These are phyloP conservation scores for Frieseomelitta varia DNA, from an alignment of 1,140 invertebrate genomes.

Conservation along the genomic window DNA sequence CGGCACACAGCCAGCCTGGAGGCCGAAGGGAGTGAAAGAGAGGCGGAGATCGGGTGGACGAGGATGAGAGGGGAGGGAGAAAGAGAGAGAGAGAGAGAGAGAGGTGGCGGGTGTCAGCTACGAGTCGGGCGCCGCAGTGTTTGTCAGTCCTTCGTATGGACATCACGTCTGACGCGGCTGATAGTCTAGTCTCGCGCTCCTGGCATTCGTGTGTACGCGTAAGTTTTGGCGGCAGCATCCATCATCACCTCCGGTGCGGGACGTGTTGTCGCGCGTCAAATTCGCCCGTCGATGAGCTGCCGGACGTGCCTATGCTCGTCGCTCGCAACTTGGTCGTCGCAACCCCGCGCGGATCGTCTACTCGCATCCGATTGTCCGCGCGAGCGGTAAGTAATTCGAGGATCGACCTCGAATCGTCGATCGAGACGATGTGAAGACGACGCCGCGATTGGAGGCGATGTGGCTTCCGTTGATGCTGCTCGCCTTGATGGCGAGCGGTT, in stretches of 20 bases:
- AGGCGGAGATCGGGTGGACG: constrained; percentile 18
- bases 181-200: constrained; percentile 52
- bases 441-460: constrained; percentile 67
- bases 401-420: constrained; percentile 23
- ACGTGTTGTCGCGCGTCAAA: constrained; percentile 43
- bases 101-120: constrained; percentile 68
- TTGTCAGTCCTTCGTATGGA: constrained; percentile 76
- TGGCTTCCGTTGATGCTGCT: constrained; percentile 75
- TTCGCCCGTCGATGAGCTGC: constrained; percentile 53
- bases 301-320: constrained; percentile 28
- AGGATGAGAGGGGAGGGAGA: constrained; percentile 37
- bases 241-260: constrained; percentile 21
- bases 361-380: not conserved
- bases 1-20: constrained; percentile 57
- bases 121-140: constrained; percentile 73
- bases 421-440: constrained; percentile 70
- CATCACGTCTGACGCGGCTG: constrained; percentile 67
- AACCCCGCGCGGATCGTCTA: not conserved
- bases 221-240: constrained; percentile 59
- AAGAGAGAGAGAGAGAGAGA: constrained; percentile 26
- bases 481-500: constrained; percentile 76
- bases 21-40: constrained; percentile 36
- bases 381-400: constrained; percentile 51
- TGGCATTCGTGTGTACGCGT: constrained; percentile 56
- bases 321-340: not conserved